Base-by-base conservation (phyloP, 1,140 invertebrate species). In the Drosophila navojoa region DNA sequence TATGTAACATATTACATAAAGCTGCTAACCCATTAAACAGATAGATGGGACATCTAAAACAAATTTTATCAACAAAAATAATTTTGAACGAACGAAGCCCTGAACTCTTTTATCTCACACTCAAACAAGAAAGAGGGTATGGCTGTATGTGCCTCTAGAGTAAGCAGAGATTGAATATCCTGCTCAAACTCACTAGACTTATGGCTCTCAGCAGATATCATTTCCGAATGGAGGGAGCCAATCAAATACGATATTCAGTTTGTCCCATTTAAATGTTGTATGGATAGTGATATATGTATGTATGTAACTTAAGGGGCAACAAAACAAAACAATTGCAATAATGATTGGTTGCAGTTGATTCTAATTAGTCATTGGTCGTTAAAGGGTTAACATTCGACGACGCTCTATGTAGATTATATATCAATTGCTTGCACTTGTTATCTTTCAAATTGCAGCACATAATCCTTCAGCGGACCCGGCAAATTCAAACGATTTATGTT, bases 381-480 rank as follows among this genome's bases (percentile, higher is more conserved):
- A 64, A 60, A 61, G 53, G 50, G 75, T 55, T 71, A 64, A 76
- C 67, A 71, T 3, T 38, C 64, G 73, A 76, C 61, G 68, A 71
- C 71, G 29, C 25, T 42, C 5, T 52, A 13, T 19, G 44, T 45
- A 16, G 15, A 11, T 45, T 25, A 15, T 42, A 40, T 55, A 4
- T 16, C 7, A 50, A 32, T n/a, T 59, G 45, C 19, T 53, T 42
- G 44, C 50, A 79, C 66, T 55, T 77, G 81, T 93, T 93, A 94
- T 78, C 93, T 93, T 75, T 95, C 94, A 91, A 95, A 96, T 90
- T 94, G 95, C 63, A 96, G 90, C 47, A 96, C 90, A 89, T 96
- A 96, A 71, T 96, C 95, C 91, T 95, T 95, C 3, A 96, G 92
- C 35, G 93, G 92, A 53, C 92, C 92, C 2, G 95, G 95, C 53